Conservation (phyloP, 1,140 invertebrate genomes). For the Patella vulgata region DNA sequence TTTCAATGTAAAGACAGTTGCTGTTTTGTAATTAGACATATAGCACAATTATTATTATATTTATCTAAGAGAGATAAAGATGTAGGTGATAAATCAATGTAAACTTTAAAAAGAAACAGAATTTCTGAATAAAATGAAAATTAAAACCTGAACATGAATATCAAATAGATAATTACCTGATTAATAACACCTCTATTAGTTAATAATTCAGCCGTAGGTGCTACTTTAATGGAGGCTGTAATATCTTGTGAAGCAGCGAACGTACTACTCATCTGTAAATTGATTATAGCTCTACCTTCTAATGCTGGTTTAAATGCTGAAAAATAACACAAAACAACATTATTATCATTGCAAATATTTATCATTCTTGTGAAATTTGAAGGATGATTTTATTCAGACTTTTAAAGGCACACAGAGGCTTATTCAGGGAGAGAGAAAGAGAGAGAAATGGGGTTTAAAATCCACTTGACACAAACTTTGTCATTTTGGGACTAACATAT, state of each 20-base stretch:
- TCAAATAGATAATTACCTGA: too few species aligned
- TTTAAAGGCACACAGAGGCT: not conserved
- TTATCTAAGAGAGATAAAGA: too few species aligned
- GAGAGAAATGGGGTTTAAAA: too few species aligned
- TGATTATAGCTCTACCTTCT: constrained; percentile 65
- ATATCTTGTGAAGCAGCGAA: constrained; percentile 66
- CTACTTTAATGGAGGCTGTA: constrained; percentile 54
- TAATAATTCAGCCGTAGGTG: constrained; percentile 59
- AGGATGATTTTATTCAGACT: not conserved
- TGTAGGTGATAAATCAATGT: too few species aligned
- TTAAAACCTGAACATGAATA: too few species aligned
- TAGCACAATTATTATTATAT: too few species aligned
- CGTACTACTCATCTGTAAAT: constrained; percentile 65
- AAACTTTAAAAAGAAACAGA: not conserved
- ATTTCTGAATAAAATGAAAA: too few species aligned
- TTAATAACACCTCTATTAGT: constrained; percentile 66
- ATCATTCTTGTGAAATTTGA: not conserved
- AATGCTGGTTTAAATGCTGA: constrained; percentile 59
- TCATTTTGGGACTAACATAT: too few species aligned
- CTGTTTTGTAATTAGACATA: too few species aligned
- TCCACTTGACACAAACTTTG: too few species aligned
- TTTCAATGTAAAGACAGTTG: too few species aligned
- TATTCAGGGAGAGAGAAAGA: not conserved
- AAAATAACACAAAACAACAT: constrained; percentile 13
- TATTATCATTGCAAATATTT: not conserved